phyloP scores from a whole-genome alignment of 2,888 invertebrate species.

The Meloe dianella region DNA sequence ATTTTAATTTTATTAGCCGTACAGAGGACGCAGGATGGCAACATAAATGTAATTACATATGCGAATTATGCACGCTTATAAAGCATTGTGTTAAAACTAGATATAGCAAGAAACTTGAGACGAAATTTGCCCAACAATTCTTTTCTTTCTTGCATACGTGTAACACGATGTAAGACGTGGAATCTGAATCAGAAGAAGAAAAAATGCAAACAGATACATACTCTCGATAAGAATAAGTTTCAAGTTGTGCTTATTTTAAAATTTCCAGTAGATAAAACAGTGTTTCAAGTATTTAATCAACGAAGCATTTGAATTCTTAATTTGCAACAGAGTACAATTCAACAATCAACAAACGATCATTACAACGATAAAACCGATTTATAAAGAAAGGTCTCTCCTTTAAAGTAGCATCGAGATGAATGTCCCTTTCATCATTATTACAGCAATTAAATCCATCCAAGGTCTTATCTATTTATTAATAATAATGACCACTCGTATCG shows the following conservation, averaged over 20 bases:
- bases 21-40: not conserved
- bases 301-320: not conserved
- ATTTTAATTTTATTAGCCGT: constrained; percentile 16
- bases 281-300: no score
- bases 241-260: constrained; percentile 1
- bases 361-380: not conserved
- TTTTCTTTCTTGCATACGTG: not conserved
- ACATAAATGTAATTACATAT: constrained; percentile 24
- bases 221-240: not conserved
- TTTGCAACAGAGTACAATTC: not conserved
- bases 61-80: constrained; percentile 32
- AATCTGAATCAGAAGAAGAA: no score
- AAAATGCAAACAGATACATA: not conserved
- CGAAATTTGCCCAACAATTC: constrained; percentile 20
- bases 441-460: not conserved
- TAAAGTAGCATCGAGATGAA: not conserved
- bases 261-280: not conserved
- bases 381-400: no score
- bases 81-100: constrained; percentile 18
- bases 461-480: not conserved
- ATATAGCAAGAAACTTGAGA: constrained; percentile 31
- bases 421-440: not conserved
- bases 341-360: not conserved
- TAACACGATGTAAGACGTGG: no score
- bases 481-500: not conserved